phyloP scores from a whole-genome alignment of 2,797 vertebrate genomes.

The Acipenser oxyrinchus region DNA sequence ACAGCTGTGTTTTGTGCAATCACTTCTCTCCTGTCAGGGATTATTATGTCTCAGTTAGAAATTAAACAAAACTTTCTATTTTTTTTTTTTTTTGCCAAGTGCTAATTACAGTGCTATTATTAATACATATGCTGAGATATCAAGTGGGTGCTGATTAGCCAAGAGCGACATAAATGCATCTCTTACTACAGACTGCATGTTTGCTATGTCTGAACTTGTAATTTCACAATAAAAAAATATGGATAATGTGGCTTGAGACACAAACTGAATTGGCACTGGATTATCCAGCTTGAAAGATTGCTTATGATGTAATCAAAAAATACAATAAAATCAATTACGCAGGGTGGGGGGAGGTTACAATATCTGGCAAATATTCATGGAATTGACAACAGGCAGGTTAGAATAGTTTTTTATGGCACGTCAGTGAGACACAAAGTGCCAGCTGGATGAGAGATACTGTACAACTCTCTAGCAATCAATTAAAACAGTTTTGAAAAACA shows the following conservation, averaged over 20 bases:
- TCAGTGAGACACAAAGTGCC: conserved; percentile 28
- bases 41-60: conserved; percentile 30
- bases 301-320: conserved; percentile 61
- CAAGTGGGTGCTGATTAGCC: conserved; percentile 50
- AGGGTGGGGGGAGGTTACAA: conserved; percentile 35
- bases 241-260: conserved; percentile 44
- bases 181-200: conserved; percentile 16
- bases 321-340: conserved; percentile 42
- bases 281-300: conserved; percentile 35
- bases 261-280: conserved; percentile 66
- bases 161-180: conserved; percentile 47
- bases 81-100: conserved; percentile 11
- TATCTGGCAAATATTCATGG: conserved; percentile 46
- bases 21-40: conserved; percentile 18
- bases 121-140: conserved; percentile 38
- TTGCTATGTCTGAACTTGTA: conserved; percentile 21
- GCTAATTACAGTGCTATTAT: conserved; percentile 38
- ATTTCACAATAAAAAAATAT: conserved; percentile 53
- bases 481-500: conserved; percentile 28
- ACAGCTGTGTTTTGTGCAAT: conserved; percentile 15
- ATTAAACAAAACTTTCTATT: conserved; percentile 12
- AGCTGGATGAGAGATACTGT: conserved; percentile 24
- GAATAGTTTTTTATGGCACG: conserved; percentile 33
- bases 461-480: conserved; percentile 35
- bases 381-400: conserved; percentile 37